A percentile compares a stretch with the other conserved stretches of the same genome.
These are phyloP conservation scores for Lobophora halterata DNA, from an alignment of 2,888 invertebrate genomes.

Conservation along the genomic window DNA sequence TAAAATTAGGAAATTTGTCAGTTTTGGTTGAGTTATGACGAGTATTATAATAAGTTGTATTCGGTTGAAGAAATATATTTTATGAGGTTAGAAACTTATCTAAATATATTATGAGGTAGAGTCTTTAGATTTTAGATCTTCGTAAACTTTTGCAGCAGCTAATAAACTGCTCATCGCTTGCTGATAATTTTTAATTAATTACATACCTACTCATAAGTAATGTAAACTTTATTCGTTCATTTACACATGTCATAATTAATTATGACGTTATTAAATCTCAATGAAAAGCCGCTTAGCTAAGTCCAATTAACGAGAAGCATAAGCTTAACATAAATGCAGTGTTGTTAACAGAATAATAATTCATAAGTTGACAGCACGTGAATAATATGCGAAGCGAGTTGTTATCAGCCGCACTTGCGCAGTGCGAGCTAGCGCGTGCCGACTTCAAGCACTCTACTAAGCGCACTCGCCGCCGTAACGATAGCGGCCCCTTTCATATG, in stretches of 20 bases:
- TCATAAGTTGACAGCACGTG: conserved; percentile 74
- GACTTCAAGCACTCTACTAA: conserved; percentile 46
- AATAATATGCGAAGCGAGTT: conserved; percentile 68
- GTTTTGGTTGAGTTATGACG: no score
- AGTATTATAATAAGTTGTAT: no score
- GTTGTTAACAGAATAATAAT: conserved; percentile 67
- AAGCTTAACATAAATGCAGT: conserved; percentile 53
- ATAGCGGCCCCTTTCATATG: conserved; percentile 29
- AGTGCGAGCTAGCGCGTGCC: conserved; percentile 64
- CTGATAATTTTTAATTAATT: conserved; percentile 3
- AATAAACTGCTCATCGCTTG: neutral
- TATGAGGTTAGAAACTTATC: no score
- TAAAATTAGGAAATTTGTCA: no score
- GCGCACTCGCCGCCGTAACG: conserved; percentile 29
- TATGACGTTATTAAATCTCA: conserved; percentile 31
- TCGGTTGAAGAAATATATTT: no score
- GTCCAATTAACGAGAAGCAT: conserved; percentile 46
- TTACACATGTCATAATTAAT: conserved; percentile 27
- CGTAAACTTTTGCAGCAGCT: neutral
- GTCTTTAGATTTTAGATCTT: conserved; percentile 10
- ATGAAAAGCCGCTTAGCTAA: conserved; percentile 36
- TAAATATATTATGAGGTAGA: no score
- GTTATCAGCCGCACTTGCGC: conserved; percentile 72
- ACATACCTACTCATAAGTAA: conserved; percentile 1
- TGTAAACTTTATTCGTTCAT: conserved; percentile 13